Evolutionary conservation across 2,888 invertebrate species (phyloP).

Genomic region (Rhagonycha lutea): DNA sequence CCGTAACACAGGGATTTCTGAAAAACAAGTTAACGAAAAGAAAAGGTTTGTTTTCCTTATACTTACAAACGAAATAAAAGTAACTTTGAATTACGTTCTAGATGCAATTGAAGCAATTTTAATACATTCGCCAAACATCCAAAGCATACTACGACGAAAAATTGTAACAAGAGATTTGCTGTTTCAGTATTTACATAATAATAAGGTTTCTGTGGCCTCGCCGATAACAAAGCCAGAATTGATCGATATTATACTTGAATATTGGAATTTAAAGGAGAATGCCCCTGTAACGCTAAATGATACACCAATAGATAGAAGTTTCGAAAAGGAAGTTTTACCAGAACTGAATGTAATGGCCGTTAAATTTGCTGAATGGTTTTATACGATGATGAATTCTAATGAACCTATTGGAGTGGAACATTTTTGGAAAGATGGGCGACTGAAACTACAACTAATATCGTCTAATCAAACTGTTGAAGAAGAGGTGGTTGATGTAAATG

Average conservation of each 20-base stretch:
- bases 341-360: conserved; percentile 56
- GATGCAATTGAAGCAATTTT: conserved; percentile 60
- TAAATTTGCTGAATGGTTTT: conserved; percentile 66
- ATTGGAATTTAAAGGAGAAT: conserved; percentile 50
- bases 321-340: neutral
- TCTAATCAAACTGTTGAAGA: conserved; percentile 38
- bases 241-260: conserved; percentile 54
- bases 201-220: conserved; percentile 53
- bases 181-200: conserved; percentile 59
- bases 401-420: conserved; percentile 56
- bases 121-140: conserved; percentile 56
- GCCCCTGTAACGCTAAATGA: neutral
- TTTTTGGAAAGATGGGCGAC: conserved; percentile 60
- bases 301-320: neutral
- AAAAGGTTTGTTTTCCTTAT: conserved; percentile 37
- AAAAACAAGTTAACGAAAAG: conserved; percentile 39
- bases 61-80: neutral
- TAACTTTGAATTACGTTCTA: conserved; percentile 38
- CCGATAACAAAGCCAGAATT: conserved; percentile 60
- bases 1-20: conserved; percentile 49
- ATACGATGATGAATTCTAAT: conserved; percentile 53
- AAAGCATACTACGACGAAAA: conserved; percentile 58
- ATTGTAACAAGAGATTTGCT: conserved; percentile 60
- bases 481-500: conserved; percentile 43
- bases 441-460: conserved; percentile 47